These are phyloP conservation scores for Drosophila lowei DNA, from an alignment of 1,140 invertebrate species.

Conservation along the genomic window DNA sequence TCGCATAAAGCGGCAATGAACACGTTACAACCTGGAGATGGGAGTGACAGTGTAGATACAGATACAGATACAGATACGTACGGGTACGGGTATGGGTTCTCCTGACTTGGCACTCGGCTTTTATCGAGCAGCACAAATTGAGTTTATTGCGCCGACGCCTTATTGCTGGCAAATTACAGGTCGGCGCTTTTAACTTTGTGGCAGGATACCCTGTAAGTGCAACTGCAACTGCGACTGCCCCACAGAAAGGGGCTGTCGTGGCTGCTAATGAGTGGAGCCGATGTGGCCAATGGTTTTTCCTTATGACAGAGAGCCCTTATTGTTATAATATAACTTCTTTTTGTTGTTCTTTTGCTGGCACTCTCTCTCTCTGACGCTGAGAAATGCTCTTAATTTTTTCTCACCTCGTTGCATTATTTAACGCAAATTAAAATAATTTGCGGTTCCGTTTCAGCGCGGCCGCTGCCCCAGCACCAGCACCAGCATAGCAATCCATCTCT, in stretches of 20 bases:
- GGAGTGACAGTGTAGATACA: background rate
- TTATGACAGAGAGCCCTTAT: background rate
- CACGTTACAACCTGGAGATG: slow-evolving; percentile 54
- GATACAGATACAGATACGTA: background rate
- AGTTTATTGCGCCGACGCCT: slow-evolving; percentile 79
- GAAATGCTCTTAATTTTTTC: slow-evolving; percentile 80
- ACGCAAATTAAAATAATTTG: slow-evolving; percentile 82
- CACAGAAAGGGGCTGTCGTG: slow-evolving; percentile 21
- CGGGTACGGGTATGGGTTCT: slow-evolving; percentile 2
- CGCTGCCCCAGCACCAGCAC: slow-evolving; percentile 46
- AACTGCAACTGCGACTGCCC: slow-evolving; percentile 7
- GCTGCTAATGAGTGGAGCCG: slow-evolving; percentile 18
- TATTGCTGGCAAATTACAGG: slow-evolving; percentile 81
- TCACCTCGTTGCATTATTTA: slow-evolving; percentile 82
- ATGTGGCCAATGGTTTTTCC: slow-evolving; percentile 3
- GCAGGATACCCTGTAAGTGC: slow-evolving; percentile 63
- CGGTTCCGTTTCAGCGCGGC: slow-evolving; percentile 75
- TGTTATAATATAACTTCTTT: slow-evolving; percentile 9
- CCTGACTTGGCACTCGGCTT: slow-evolving; percentile 62
- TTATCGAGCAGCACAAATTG: slow-evolving; percentile 68
- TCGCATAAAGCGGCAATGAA: slow-evolving; percentile 61
- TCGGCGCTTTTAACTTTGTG: slow-evolving; percentile 82
- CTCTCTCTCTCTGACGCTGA: slow-evolving; percentile 36
- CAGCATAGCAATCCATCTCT: slow-evolving; percentile 50
- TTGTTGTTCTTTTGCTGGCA: background rate